Percentiles rank a stretch among this genome's conserved stretches.
Conservation (phyloP, 2,888 invertebrate species). For the Meta bourneti region DNA sequence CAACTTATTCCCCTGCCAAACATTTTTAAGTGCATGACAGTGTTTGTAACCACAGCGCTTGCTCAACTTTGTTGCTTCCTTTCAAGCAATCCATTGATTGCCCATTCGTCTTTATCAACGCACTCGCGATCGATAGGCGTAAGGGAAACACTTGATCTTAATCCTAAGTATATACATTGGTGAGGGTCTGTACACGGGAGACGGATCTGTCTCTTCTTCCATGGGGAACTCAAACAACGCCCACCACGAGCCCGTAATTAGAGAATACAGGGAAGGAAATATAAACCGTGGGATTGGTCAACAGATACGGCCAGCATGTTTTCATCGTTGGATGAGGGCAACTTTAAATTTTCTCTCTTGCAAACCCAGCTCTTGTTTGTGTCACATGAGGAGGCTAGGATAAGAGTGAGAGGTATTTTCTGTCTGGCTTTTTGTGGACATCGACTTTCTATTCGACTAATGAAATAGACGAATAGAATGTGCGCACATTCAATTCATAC, state of each 20-base stretch:
- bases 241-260: background rate
- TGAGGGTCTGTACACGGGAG: background rate
- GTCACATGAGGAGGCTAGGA: too few species aligned
- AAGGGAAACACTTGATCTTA: background rate
- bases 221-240: background rate
- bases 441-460: too few species aligned
- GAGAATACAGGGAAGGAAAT: background rate
- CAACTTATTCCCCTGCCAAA: too few species aligned
- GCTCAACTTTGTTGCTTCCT: background rate
- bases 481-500: too few species aligned
- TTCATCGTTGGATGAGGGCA: too few species aligned
- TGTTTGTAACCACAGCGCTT: too few species aligned
- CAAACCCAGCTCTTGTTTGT: too few species aligned
- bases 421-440: too few species aligned
- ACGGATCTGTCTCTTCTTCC: background rate
- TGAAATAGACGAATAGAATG: too few species aligned
- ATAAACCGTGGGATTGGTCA: background rate
- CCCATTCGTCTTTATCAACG: background rate
- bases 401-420: too few species aligned
- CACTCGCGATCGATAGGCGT: background rate
- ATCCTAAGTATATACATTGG: background rate
- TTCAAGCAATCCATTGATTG: background rate
- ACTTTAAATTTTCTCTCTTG: too few species aligned
- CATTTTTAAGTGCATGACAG: too few species aligned
- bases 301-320: background rate